phyloP scores from a whole-genome alignment of 2,113 vertebrate species.

The Tauraco erythrolophus region DNA sequence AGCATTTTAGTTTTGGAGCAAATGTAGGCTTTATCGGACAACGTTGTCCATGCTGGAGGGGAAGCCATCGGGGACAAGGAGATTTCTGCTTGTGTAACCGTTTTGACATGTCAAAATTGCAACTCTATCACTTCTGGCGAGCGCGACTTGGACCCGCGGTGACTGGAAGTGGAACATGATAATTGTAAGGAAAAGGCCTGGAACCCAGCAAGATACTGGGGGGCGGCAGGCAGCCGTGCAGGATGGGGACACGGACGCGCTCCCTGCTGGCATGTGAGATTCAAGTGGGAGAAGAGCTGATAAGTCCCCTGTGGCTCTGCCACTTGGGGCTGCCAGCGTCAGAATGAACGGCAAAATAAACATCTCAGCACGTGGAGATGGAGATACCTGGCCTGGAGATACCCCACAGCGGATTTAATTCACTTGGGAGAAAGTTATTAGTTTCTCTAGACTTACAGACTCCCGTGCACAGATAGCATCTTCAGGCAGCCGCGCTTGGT shows the following conservation, averaged over 20 bases:
- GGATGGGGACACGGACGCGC: neutral
- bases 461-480: neutral
- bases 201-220: neutral
- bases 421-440: neutral
- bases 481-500: neutral
- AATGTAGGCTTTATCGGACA: neutral
- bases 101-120: slow-evolving; percentile 34
- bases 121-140: slow-evolving; percentile 15
- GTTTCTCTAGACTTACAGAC: neutral
- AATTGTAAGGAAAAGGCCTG: slow-evolving; percentile 34
- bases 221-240: neutral
- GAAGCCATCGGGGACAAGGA: neutral
- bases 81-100: neutral
- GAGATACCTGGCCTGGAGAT: neutral
- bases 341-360: slow-evolving; percentile 32
- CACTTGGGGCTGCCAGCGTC: neutral
- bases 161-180: slow-evolving; percentile 13
- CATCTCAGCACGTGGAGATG: neutral
- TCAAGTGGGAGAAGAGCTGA: slow-evolving; percentile 38
- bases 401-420: neutral
- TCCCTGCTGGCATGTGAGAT: slow-evolving; percentile 21
- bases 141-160: fast-evolving
- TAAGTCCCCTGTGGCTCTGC: neutral
- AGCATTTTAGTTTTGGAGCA: neutral
- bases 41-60: neutral